These are phyloP conservation scores for Protula sp. DNA, from an alignment of 2,888 invertebrate species.

Conservation along the genomic window DNA sequence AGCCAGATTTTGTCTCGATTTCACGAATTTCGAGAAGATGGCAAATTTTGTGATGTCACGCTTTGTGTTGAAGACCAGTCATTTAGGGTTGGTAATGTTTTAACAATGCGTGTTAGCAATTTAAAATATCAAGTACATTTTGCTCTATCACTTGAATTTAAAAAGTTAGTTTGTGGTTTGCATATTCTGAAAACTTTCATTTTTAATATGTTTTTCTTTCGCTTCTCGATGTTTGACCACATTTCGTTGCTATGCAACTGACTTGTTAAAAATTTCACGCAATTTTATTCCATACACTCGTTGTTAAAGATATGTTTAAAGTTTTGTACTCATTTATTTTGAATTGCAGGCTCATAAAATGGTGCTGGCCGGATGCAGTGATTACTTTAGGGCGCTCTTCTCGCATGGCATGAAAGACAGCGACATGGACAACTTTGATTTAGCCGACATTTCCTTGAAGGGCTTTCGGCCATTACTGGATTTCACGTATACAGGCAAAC, in stretches of 20 bases:
- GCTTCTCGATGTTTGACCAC: too few relatives aligned
- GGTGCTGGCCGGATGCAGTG: conserved; percentile 18
- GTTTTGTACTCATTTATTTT: too few relatives aligned
- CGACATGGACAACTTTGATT: neutral
- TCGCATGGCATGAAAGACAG: conserved; percentile 18
- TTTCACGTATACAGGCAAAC: conserved; percentile 17
- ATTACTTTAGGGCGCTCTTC: conserved; percentile 19
- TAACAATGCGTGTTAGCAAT: neutral
- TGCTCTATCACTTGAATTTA: too few relatives aligned
- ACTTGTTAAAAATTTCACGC: too few relatives aligned
- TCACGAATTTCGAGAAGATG: conserved; percentile 10
- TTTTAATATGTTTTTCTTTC: too few relatives aligned
- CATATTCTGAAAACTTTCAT: too few relatives aligned
- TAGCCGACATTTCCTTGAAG: conserved; percentile 1
- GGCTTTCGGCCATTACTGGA: conserved; percentile 12
- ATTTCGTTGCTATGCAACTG: too few relatives aligned
- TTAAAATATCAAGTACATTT: too few relatives aligned
- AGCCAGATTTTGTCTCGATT: conserved; percentile 5
- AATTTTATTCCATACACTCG: too few relatives aligned
- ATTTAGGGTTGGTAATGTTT: conserved; percentile 11
- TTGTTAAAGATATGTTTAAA: too few relatives aligned
- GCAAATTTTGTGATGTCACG: conserved; percentile 13
- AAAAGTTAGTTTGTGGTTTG: too few relatives aligned
- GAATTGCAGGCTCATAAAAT: conserved; percentile 13
- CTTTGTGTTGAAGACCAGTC: conserved; percentile 8